Evolutionary conservation across 2,113 vertebrate species (phyloP).

Genomic region (Sclerurus mexicanus): DNA sequence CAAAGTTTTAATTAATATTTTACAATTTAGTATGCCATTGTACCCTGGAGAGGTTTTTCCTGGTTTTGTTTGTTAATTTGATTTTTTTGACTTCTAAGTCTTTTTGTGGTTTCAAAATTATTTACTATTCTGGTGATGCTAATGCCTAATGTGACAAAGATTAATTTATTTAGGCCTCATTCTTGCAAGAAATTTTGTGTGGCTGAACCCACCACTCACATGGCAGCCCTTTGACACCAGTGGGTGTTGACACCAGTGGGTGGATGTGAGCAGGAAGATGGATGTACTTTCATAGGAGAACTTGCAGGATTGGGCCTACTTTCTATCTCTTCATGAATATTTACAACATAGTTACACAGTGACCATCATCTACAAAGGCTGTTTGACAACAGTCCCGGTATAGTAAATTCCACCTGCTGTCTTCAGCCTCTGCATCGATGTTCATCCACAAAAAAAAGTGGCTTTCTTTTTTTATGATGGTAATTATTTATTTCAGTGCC

Average conservation of each 20-base stretch:
- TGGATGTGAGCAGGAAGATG: background rate
- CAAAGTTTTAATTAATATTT: conserved; percentile 9
- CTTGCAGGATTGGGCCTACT: background rate
- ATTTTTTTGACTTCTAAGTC: background rate
- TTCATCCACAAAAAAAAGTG: conserved; percentile 21
- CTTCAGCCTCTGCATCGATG: conserved; percentile 39
- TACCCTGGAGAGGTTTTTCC: conserved; percentile 24
- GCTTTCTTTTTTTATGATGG: conserved; percentile 20
- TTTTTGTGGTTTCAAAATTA: conserved; percentile 43
- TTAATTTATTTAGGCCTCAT: conserved; percentile 33
- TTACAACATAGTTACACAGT: background rate
- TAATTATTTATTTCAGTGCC: conserved; percentile 71
- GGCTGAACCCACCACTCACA: background rate
- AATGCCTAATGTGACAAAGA: conserved; percentile 48
- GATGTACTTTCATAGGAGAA: background rate
- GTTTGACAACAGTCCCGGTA: background rate
- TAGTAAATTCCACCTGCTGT: conserved; percentile 28
- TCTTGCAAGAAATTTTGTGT: conserved; percentile 1
- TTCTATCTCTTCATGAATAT: conserved; percentile 44
- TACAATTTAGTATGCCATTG: background rate
- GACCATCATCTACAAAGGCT: conserved; percentile 29
- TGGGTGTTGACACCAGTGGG: background rate
- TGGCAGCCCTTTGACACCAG: background rate
- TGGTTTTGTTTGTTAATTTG: background rate
- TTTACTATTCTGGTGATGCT: conserved; percentile 46